A percentile compares a stretch with the other conserved stretches of the same genome.
phyloP scores from a whole-genome alignment of 2,888 invertebrate species.

The Malacosoma neustria region DNA sequence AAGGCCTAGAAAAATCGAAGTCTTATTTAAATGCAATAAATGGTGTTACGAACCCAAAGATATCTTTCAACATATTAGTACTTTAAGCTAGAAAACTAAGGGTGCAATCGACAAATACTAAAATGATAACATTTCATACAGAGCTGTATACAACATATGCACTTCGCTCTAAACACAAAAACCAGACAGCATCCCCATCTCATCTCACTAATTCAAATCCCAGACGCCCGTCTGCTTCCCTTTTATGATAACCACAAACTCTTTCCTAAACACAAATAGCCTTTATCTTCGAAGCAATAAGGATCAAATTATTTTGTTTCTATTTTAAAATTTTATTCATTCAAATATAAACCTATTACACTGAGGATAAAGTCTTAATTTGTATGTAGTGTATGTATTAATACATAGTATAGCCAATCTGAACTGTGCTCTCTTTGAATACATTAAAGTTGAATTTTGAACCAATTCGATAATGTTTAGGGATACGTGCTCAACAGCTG shows the following conservation, averaged over 20 bases:
- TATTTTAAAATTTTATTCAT: neutral
- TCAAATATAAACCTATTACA: too few species aligned
- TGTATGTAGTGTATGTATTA: too few species aligned
- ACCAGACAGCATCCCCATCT: neutral
- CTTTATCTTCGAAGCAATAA: neutral
- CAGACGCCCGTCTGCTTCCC: constrained; percentile 37
- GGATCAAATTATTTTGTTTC: constrained; percentile 3
- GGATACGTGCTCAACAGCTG: constrained; percentile 55
- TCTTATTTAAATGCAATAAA: too few species aligned
- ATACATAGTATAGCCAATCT: too few species aligned
- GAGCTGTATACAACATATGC: too few species aligned
- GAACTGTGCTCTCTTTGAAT: constrained; percentile 2
- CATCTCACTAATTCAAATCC: constrained; percentile 33
- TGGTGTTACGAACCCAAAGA: too few species aligned
- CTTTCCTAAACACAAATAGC: constrained; percentile 2
- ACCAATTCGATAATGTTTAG: neutral
- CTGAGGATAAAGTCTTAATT: too few species aligned
- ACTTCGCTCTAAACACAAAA: neutral
- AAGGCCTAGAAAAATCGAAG: too few species aligned
- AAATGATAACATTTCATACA: too few species aligned
- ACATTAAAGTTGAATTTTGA: constrained; percentile 11
- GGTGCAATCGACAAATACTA: too few species aligned
- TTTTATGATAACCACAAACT: constrained; percentile 11
- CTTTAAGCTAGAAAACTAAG: too few species aligned
- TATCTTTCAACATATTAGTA: too few species aligned